phyloP scores from a whole-genome alignment of 2,797 vertebrate genomes.

The Arnoldichthys spilopterus region DNA sequence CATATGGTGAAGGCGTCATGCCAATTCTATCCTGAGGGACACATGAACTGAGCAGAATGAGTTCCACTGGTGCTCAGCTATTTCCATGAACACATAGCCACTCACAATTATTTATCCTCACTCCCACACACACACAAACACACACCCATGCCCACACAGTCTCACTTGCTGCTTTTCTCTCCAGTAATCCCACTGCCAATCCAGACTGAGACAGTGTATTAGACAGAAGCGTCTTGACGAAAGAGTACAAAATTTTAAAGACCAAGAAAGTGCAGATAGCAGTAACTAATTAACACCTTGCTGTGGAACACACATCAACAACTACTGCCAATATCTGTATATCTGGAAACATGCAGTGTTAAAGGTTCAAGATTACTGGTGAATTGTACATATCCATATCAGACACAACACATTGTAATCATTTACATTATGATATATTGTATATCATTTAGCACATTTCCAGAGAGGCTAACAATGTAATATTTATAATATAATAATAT shows the following conservation, averaged over 20 bases:
- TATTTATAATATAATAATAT: too few relatives aligned
- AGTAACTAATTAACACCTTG: background rate
- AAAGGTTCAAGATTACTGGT: background rate
- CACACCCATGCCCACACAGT: background rate
- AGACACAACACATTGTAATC: background rate
- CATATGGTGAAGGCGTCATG: constrained; percentile 47
- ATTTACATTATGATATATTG: background rate
- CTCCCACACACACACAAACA: background rate
- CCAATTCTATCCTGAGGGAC: constrained; percentile 23
- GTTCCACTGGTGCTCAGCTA: constrained; percentile 37
- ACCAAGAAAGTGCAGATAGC: background rate
- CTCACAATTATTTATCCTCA: constrained; percentile 11
- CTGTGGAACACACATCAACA: background rate
- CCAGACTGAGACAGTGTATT: background rate
- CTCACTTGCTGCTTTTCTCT: background rate
- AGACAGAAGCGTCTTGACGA: background rate
- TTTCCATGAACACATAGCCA: constrained; percentile 14
- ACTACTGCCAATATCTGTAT: background rate
- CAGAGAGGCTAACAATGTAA: background rate
- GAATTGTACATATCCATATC: background rate
- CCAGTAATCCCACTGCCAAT: background rate
- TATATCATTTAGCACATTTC: background rate
- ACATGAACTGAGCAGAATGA: constrained; percentile 15
- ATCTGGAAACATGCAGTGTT: background rate
- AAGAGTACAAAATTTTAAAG: background rate